Base-by-base conservation (phyloP, 2,888 invertebrate genomes). In the Philhelius pedissequus region DNA sequence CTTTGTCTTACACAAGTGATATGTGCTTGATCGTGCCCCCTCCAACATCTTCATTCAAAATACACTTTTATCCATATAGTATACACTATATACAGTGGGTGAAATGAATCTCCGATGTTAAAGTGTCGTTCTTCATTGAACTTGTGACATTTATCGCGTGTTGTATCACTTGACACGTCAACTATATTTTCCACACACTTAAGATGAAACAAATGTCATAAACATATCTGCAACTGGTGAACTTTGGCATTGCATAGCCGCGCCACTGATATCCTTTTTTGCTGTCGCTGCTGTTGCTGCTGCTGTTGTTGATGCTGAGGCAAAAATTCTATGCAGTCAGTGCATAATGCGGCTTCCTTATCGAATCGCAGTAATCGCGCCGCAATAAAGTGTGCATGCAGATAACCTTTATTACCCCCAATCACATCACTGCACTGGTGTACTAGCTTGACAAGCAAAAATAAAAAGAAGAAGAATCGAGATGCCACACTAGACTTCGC, bases 151-250 rank as follows among this genome's bases (percentile, higher is more conserved):
- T 80, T 84, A 84, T 84, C 84, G 75, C 76, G 60, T 84, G 84
- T 84, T 76, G 80, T 71, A 80, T 84, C 84, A 71, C 66, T 22
- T 70, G 75, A 68, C 80, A 76, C 66, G 84, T 84, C 84, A 58
- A 68, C 76, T 48, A 76, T 84, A 84, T 80, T 71, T 84, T 80
- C 71, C 80, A 50, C 75, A 70, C 80, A 84, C 80, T 84, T 80
- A 80, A 80, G 80, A 80, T 76, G 84, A 66, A 71, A 80, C 80
- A 84, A 84, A 80, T 71, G 84, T 84, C 84, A 80, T 84, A 84
- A 84, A 84, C 68, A 84, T 71, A 84, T 84, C 84, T 22, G 66
- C 68, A 62, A 71, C 70, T 68, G 68, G 62, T 84, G 84, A 84
- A 84, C 84, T 84, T 84, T 84, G 80, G 64, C 80, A 66, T 68